Base-by-base conservation (phyloP, 2,888 invertebrate species). In the Meiosimyza platycephala region DNA sequence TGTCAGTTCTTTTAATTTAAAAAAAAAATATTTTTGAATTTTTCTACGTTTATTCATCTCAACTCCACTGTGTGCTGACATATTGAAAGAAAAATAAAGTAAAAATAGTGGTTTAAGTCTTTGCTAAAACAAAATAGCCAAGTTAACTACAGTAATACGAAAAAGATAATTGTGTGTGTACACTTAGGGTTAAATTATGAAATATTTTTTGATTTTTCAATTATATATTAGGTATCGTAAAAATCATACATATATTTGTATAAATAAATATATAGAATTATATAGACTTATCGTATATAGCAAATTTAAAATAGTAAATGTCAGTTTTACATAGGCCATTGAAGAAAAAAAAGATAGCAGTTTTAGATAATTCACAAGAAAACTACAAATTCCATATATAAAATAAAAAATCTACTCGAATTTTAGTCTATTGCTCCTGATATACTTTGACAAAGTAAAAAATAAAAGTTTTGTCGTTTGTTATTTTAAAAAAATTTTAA, bases 361-460 rank as follows among this genome's bases (percentile, higher is more conserved):
- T 63, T 15, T 7, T 33, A 62, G 59, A 40, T 9, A 40, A 9
- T 40, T 9, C 9, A 40, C 40, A 40, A 40, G 40, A 6, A 7
- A 40, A 40, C 40, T 6, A 40, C 40, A 40, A 40, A 40, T 40
- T 40, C 40, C 1, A 28, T 3, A 28, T 12, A 40, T 57, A 40
- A 40, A 65, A 67, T 71, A 55, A 52, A 66, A 76, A 82, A 82
- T 79, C 81, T 85, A 84, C 84, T 84, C 84, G 84, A 84, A 84
- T 84, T 83, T 83, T 84, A 84, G 84, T 84, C 84, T 84, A 84
- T 84, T 84, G 78, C 84, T 84, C 84, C 82, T 84, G 85, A 84
- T 84, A 84, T 84, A 84, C 84, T 84, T 81, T 84, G 84, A 85
- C 84, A 84, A 79, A 80, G 83, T 84, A 82, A 83, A 80, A 79